Evolutionary conservation across 2,888 invertebrate genomes (phyloP).

Genomic region (Caenorhabditis parvicauda): DNA sequence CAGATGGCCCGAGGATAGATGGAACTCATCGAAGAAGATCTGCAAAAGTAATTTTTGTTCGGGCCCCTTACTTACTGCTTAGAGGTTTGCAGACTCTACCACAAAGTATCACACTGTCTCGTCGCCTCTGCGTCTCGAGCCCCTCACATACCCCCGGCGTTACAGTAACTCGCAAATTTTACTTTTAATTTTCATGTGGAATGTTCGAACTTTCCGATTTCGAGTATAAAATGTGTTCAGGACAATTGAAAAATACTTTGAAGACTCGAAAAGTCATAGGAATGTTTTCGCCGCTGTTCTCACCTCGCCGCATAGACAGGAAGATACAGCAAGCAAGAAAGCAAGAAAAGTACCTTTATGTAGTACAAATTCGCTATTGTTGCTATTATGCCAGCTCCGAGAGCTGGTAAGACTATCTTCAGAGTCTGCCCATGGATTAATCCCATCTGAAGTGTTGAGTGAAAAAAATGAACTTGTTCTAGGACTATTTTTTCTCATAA

Average conservation of each 20-base stretch:
- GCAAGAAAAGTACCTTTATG: constrained; percentile 24
- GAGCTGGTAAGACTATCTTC: constrained; percentile 11
- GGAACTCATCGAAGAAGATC: constrained; percentile 42
- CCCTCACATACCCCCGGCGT: too few species aligned
- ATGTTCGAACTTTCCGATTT: too few species aligned
- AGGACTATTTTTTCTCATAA: too few species aligned
- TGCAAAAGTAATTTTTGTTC: constrained; percentile 10
- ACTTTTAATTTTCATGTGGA: too few species aligned
- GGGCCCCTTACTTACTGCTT: too few species aligned
- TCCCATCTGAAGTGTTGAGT: constrained; percentile 9
- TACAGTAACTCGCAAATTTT: too few species aligned
- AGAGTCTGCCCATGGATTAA: constrained; percentile 13
- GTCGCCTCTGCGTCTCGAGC: too few species aligned
- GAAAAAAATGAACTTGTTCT: too few species aligned
- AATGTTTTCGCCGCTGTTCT: neutral
- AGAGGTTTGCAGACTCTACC: too few species aligned
- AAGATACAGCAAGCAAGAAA: too few species aligned
- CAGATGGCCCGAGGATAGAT: constrained; percentile 31
- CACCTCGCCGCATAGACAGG: neutral
- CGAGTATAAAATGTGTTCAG: neutral
- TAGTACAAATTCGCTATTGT: constrained; percentile 22
- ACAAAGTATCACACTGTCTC: too few species aligned
- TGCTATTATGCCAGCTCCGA: constrained; percentile 19
- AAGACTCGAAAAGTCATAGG: constrained; percentile 4
- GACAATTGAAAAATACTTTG: constrained; percentile 17